phyloP scores from a whole-genome alignment of 2,113 vertebrate species.

The Anolis sagrei region DNA sequence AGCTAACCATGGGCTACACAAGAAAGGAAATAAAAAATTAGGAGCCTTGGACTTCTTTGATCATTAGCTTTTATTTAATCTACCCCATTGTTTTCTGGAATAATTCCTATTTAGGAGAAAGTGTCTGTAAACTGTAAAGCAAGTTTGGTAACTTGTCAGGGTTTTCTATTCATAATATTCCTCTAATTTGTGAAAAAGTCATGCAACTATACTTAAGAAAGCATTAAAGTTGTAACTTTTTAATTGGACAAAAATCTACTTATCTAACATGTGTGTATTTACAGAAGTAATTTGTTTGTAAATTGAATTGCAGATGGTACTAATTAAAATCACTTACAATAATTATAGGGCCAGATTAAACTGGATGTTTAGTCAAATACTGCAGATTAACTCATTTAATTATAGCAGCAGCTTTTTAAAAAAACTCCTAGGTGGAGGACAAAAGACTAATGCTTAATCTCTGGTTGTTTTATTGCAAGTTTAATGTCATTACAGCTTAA shows the following conservation, averaged over 20 bases:
- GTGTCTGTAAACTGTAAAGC: neutral
- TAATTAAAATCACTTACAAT: conserved; percentile 48
- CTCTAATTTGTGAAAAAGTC: neutral
- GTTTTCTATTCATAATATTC: neutral
- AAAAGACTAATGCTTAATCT: conserved; percentile 7
- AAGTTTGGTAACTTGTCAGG: no score
- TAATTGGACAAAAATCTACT: neutral
- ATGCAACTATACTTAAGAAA: conserved; percentile 1
- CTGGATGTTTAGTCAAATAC: conserved; percentile 34
- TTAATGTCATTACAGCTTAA: conserved; percentile 11
- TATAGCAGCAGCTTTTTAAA: neutral
- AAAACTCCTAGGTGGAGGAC: neutral
- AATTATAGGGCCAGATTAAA: conserved; percentile 45
- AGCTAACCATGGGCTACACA: neutral
- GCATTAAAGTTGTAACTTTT: neutral
- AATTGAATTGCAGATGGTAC: conserved; percentile 32
- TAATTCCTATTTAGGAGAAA: neutral
- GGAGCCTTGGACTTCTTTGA: neutral
- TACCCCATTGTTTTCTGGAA: neutral
- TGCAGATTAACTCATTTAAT: conserved; percentile 10
- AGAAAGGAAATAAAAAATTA: neutral
- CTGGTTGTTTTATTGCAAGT: neutral
- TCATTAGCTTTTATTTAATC: neutral
- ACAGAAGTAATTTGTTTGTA: conserved; percentile 40
- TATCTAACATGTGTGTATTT: conserved; percentile 20